phyloP scores from a whole-genome alignment of 1,140 invertebrate genomes.

The Lanistes nyassanus region DNA sequence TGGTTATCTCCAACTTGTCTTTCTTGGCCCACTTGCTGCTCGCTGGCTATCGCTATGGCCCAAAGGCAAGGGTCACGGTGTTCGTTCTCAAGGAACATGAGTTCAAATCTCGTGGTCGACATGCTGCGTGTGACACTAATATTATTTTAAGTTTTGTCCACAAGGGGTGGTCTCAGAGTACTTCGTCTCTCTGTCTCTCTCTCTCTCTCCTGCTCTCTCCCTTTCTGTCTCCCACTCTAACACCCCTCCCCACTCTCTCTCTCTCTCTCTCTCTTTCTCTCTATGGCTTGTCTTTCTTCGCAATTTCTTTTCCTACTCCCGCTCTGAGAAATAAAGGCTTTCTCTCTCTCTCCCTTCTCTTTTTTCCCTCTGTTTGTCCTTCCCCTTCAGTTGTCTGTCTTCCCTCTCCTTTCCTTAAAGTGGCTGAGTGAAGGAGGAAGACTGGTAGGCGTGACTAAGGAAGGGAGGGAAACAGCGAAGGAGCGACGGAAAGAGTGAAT shows the following conservation, averaged over 20 bases:
- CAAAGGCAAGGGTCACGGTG: too few relatives aligned
- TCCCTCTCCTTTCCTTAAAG: not conserved
- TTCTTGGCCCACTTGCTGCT: too few relatives aligned
- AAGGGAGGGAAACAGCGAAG: not conserved
- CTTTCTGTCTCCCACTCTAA: not conserved
- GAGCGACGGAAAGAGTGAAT: slow-evolving; percentile 7
- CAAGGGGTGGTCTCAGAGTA: too few relatives aligned
- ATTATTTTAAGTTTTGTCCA: too few relatives aligned
- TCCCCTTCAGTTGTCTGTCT: not conserved
- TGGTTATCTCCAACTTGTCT: too few relatives aligned
- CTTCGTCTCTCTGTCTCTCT: not conserved
- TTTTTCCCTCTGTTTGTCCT: not conserved
- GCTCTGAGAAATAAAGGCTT: not conserved
- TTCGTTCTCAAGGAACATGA: too few relatives aligned
- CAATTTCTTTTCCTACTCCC: not conserved
- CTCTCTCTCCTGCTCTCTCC: not conserved
- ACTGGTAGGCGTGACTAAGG: not conserved
- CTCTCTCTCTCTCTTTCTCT: too few relatives aligned
- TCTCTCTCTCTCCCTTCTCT: not conserved
- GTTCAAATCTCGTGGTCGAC: too few relatives aligned
- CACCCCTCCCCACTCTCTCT: not conserved
- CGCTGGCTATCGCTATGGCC: too few relatives aligned
- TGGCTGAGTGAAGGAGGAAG: not conserved
- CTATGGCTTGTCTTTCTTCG: too few relatives aligned
- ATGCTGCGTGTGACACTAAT: too few relatives aligned